Base-by-base conservation (phyloP, 1,140 invertebrate species). In the Vollenhovia emeryi region DNA sequence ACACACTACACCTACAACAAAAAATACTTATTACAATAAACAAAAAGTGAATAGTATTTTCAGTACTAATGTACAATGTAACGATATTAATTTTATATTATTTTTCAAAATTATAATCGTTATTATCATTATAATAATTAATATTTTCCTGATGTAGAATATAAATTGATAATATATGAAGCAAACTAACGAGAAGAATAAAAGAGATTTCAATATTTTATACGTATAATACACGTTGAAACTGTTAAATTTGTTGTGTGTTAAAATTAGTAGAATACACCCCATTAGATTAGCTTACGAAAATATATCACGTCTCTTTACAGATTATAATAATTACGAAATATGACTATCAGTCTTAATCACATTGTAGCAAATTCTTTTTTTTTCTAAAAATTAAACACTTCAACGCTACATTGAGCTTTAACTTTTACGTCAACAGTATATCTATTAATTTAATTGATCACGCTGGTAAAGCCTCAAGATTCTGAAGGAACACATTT, bases 341-440 rank as follows among this genome's bases (percentile, higher is more conserved):
- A 84, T 66, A 8, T 92, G n/a, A n/a, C n/a, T 89, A 85, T 93
- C 93, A 93, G 92, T 93, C 92, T 93, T 93, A 85, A 89, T 92
- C 57, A 85, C 82, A 86, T 85, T 30, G 59, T 79, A 89, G 78
- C 13, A 80, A 86, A 73, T 79, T 48, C 4, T 33, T n/a, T 84
- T 11, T 82, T 80, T 84, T 36, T 62, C 80, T 88, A 84, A 80
- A 89, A 80, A 89, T 80, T 80, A 64, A 82, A 85, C 48, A 27
- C 55, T 86, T 85, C n/a, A 55, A 85, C 9, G 8, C 68, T 64
- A 30, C 21, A 86, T 52, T 74, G 40, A 84, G 43, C 66, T 69
- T 75, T 45, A 80, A 40, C 64, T 18, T 40, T 64, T 30, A 62
- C 36, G 13, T 13, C 3, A 9, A 30, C 15, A 69, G 52, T 75